Conservation (phyloP, 64 coral and sea anemone species). For the Actinia equina region DNA sequence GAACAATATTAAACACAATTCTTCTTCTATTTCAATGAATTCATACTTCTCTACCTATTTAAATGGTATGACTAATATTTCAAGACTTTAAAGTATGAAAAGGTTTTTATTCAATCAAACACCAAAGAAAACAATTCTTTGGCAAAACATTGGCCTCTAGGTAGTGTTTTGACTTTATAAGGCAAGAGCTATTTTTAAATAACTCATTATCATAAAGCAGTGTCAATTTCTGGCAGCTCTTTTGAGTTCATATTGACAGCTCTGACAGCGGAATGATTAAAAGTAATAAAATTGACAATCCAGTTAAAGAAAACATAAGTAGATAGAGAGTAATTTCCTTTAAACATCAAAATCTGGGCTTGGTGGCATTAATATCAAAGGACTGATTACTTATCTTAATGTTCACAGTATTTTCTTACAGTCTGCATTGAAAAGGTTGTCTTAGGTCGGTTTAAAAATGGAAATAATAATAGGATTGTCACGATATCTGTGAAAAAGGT, state of each 20-base stretch:
- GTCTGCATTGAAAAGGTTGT: slow-evolving; percentile 1
- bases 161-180: neutral
- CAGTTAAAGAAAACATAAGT: slow-evolving; percentile 12
- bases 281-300: slow-evolving; percentile 16
- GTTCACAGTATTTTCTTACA: neutral
- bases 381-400: slow-evolving; percentile 13
- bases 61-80: no score
- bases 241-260: neutral
- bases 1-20: no score
- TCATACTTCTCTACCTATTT: no score
- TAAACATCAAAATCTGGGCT: slow-evolving; percentile 1
- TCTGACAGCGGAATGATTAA: neutral
- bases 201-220: neutral
- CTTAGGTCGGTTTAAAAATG: neutral
- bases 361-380: neutral
- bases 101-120: neutral
- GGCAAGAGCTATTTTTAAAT: neutral
- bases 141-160: neutral
- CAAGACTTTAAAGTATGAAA: neutral
- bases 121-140: neutral
- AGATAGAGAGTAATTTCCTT: slow-evolving; percentile 3
- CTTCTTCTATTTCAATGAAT: no score
- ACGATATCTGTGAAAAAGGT: neutral
- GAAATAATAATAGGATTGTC: neutral
- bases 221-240: neutral